Conservation (phyloP, 2,113 vertebrate species). For the Gopherus evgoodei region DNA sequence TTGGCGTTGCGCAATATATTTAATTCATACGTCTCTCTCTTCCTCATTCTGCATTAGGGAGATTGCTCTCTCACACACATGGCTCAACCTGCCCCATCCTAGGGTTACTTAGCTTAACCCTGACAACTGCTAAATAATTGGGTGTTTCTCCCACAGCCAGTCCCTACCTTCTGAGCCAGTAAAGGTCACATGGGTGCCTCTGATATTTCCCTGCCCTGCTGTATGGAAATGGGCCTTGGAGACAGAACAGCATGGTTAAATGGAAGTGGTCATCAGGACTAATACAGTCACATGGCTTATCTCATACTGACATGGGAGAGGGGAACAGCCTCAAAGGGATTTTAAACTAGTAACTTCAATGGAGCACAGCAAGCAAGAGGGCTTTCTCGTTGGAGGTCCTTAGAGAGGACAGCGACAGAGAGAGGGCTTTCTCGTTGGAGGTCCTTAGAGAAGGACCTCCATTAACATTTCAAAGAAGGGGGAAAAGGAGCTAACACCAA, state of each 20-base stretch:
- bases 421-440: neutral
- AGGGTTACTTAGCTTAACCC: conserved; percentile 49
- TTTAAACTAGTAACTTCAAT: neutral
- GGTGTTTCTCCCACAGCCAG: conserved; percentile 47
- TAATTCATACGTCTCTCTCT: neutral
- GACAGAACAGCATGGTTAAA: accelerated
- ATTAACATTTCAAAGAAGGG: neutral
- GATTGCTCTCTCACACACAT: neutral
- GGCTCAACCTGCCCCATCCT: neutral
- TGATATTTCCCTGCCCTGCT: conserved; percentile 49
- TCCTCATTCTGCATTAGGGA: neutral
- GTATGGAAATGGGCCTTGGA: neutral
- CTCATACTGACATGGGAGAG: neutral
- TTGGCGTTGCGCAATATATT: accelerated
- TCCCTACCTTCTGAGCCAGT: neutral
- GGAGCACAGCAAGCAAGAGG: neutral
- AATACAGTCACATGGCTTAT: neutral
- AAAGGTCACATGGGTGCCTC: conserved; percentile 48
- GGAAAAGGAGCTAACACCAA: neutral
- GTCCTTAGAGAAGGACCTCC: accelerated
- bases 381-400: neutral
- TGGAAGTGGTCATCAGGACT: accelerated
- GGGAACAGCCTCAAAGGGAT: neutral
- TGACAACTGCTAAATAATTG: conserved; percentile 64
- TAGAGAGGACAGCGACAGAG: accelerated